Evolutionary conservation across 2,797 vertebrate species (phyloP), one percentile per base, ranked within the genome.

Genomic region (Poliocrania exsul): DNA sequence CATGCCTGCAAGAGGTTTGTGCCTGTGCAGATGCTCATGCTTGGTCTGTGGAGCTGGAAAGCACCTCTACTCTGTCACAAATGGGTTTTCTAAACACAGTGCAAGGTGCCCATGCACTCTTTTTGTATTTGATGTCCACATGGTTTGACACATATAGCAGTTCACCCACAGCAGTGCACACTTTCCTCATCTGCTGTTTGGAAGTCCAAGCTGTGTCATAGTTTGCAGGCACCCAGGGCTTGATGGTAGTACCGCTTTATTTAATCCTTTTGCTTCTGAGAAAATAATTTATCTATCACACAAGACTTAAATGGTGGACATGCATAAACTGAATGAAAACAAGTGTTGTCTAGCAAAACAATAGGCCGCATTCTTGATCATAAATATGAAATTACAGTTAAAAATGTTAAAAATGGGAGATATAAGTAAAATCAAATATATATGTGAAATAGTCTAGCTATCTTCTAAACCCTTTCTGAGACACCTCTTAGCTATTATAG

Each of bases 11-110:
- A 29, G 37, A 51, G 31, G 9, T 37, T 51, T 71, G 38, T 4
- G 2, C 24, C 40, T 25, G 8, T 9, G 5, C 47, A 62, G 31
- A 37, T 16, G 4, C 26, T 25, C 0, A 1, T 26, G 40, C 26
- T 38, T 29, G 50, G 35, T 35, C 71, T 37, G 37, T 19, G 25
- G 16, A 81, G 60, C 24, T 5, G 44, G 19, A 42, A 35, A 24
- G 11, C 40, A 42, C 16, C 18, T 10, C 3, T 58, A 44, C 46
- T 83, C 49, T 67, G 37, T 54, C 72, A 62, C 64, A 61, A 24
- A 42, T 0, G 1, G 13, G 3, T 60, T 90, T 51, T 77, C 60
- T 73, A 50, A 40, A 64, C 60, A 29, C 25, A 58, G 18, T 6
- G 15, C 44, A 47, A 77, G 38, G 21, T 67, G n/a, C 20, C 26